Percentiles rank a stretch among this genome's conserved stretches.
Evolutionary conservation across 2,888 invertebrate genomes (phyloP).

Genomic region (Eurois occulta): DNA sequence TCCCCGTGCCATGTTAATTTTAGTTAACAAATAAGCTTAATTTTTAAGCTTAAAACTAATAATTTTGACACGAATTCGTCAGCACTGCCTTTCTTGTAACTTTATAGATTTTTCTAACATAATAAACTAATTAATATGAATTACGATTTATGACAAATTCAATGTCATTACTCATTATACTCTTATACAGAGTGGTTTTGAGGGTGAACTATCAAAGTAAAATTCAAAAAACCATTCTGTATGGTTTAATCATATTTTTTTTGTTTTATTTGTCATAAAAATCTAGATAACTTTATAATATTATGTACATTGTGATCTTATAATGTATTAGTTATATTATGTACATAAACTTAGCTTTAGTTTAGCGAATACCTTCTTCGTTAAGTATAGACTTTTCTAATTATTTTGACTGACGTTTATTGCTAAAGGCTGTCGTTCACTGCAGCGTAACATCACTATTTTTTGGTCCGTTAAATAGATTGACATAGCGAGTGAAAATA

Average conservation of each 20-base stretch:
- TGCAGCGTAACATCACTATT: constrained; percentile 21
- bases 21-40: constrained; percentile 32
- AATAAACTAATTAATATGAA: neutral
- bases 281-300: constrained; percentile 14
- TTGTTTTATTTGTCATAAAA: constrained; percentile 21
- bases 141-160: neutral
- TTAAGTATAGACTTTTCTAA: constrained; percentile 22
- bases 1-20: constrained; percentile 57
- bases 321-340: constrained; percentile 44
- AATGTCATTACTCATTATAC: neutral
- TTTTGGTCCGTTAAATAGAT: neutral
- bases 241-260: neutral
- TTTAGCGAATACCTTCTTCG: constrained; percentile 25
- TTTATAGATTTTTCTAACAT: constrained; percentile 16
- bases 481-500: neutral
- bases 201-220: neutral
- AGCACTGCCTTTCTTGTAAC: constrained; percentile 54
- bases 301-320: constrained; percentile 60
- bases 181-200: neutral
- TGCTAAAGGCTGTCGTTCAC: constrained; percentile 23
- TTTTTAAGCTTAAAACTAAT: constrained; percentile 19
- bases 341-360: constrained; percentile 51
- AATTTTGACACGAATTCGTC: constrained; percentile 23
- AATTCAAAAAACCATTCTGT: neutral
- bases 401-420: constrained; percentile 51